Evolutionary conservation across 2,888 invertebrate species (phyloP).

Genomic region (Cosmia pyralina): DNA sequence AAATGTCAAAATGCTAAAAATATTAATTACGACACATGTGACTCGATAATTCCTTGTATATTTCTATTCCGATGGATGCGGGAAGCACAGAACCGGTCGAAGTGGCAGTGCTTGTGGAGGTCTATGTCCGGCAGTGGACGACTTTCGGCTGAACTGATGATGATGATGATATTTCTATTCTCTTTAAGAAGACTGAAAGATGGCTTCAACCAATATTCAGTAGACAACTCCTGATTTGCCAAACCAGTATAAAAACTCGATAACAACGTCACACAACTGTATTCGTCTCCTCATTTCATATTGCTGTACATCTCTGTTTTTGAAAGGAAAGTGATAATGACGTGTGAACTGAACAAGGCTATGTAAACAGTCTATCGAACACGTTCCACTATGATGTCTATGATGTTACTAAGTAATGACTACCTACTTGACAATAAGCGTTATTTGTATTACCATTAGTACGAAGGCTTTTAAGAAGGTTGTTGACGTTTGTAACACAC

Average conservation of each 20-base stretch:
- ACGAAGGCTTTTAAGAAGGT: slow-evolving; percentile 55
- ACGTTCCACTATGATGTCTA: slow-evolving; percentile 52
- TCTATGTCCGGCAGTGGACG: no score
- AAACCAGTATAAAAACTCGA: slow-evolving; percentile 11
- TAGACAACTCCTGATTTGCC: neutral
- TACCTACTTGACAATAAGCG: slow-evolving; percentile 33
- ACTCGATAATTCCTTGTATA: neutral
- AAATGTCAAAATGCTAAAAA: slow-evolving; percentile 24
- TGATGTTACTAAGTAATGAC: slow-evolving; percentile 17
- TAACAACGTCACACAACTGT: slow-evolving; percentile 25
- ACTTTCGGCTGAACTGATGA: no score
- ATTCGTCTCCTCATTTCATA: slow-evolving; percentile 8
- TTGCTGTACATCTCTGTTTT: slow-evolving; percentile 59
- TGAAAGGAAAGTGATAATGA: slow-evolving; percentile 48
- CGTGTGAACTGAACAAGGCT: slow-evolving; percentile 38
- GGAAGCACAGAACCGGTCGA: no score
- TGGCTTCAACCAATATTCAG: slow-evolving; percentile 4
- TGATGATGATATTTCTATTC: neutral
- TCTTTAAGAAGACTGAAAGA: slow-evolving; percentile 9
- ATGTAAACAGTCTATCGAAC: slow-evolving; percentile 53
- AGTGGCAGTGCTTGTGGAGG: no score
- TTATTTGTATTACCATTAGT: slow-evolving; percentile 53
- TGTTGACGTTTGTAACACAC: slow-evolving; percentile 50
- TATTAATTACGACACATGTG: neutral
- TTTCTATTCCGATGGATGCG: no score